phyloP scores from a whole-genome alignment of 2,113 vertebrate species.

The Serinus canaria region DNA sequence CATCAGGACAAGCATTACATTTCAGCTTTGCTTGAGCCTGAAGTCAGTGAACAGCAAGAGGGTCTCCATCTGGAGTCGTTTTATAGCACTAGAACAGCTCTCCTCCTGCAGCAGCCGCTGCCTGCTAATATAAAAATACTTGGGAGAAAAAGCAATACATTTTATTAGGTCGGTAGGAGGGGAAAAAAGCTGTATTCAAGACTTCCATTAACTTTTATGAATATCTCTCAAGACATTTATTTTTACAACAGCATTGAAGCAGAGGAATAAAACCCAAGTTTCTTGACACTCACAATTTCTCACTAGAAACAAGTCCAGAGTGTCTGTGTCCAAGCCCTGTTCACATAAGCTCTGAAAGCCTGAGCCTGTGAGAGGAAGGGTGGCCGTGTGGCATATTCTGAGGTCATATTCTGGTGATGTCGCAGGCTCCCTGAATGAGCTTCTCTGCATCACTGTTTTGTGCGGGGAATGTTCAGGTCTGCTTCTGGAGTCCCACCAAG shows the following conservation, averaged over 20 bases:
- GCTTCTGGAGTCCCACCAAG: background rate
- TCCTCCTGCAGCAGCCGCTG: background rate
- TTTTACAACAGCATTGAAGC: constrained; percentile 22
- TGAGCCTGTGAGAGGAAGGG: background rate
- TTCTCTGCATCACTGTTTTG: background rate
- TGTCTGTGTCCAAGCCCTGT: background rate
- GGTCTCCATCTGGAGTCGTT: constrained; percentile 50
- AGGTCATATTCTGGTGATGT: background rate
- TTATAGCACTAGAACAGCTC: background rate
- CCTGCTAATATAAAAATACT: constrained; percentile 45
- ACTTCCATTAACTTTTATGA: constrained; percentile 35
- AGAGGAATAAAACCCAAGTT: background rate
- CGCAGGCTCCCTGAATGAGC: background rate
- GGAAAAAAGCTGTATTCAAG: background rate
- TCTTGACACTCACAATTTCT: background rate
- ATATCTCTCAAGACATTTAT: constrained; percentile 47
- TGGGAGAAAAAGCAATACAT: constrained; percentile 44
- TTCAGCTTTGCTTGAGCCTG: constrained; percentile 9
- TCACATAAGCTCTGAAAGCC: background rate
- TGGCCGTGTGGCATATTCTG: background rate
- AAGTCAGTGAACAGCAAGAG: background rate
- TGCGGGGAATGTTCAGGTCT: background rate
- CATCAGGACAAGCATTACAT: background rate
- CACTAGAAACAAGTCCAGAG: background rate
- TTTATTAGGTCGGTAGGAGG: constrained; percentile 42